Evolutionary conservation across 2,113 vertebrate genomes (phyloP).

Genomic region (Nothobranchius furzeri): DNA sequence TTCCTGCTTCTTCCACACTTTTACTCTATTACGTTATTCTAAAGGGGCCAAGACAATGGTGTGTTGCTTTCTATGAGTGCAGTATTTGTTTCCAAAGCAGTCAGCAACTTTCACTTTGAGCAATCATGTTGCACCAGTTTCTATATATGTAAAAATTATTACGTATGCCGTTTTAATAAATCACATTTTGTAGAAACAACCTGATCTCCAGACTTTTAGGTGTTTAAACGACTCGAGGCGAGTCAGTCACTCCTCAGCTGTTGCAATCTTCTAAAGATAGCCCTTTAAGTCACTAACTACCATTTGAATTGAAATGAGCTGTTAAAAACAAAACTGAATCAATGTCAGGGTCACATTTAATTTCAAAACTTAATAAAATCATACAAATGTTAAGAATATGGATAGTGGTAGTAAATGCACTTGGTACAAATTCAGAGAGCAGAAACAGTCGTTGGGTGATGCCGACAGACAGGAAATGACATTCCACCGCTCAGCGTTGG

Average conservation of each 20-base stretch:
- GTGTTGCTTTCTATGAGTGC: conserved; percentile 18
- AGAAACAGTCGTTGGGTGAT: conserved; percentile 82
- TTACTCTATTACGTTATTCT: conserved; percentile 8
- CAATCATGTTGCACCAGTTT: conserved; percentile 43
- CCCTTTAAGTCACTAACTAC: background rate
- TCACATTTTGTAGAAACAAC: conserved; percentile 68
- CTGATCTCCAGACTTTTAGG: background rate
- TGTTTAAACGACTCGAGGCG: no score
- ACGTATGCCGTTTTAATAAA: conserved; percentile 71
- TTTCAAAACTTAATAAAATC: conserved; percentile 93
- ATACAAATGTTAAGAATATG: conserved; percentile 96
- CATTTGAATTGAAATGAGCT: background rate
- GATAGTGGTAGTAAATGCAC: conserved; percentile 90
- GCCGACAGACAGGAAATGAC: conserved; percentile 79
- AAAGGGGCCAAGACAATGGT: conserved; percentile 39
- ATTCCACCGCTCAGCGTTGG: conserved; percentile 21
- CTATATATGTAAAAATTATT: conserved; percentile 21
- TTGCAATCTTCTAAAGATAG: no score
- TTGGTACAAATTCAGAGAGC: conserved; percentile 92
- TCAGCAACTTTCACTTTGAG: conserved; percentile 39
- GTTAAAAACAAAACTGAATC: conserved; percentile 25
- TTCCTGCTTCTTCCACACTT: background rate
- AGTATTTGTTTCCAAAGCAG: conserved; percentile 44
- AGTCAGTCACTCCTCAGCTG: no score
- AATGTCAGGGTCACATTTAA: conserved; percentile 99